Conservation (phyloP, 2,888 invertebrate species). For the Pristionchus japonicus region DNA sequence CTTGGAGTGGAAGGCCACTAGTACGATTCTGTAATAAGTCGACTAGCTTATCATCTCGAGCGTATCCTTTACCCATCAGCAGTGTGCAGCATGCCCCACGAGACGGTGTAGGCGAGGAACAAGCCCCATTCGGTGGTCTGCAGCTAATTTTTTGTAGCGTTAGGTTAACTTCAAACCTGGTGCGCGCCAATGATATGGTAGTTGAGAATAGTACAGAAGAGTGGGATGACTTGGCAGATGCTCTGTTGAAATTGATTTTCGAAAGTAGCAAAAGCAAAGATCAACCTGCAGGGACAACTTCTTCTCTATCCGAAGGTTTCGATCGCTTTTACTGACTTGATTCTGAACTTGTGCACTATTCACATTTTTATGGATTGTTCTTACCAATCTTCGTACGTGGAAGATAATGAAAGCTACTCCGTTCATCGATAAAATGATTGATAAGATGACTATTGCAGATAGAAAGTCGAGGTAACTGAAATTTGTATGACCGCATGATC, state of each 20-base stretch:
- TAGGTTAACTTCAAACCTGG: no score
- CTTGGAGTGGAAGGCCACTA: background rate
- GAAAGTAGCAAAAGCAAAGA: background rate
- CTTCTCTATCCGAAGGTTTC: background rate
- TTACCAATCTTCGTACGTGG: background rate
- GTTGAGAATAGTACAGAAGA: background rate
- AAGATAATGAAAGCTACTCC: background rate
- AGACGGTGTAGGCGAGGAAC: background rate
- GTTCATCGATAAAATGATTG: background rate
- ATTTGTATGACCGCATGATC: no score
- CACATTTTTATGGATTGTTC: background rate
- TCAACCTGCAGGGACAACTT: background rate
- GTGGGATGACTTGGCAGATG: background rate
- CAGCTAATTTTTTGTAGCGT: background rate
- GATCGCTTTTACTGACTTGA: background rate
- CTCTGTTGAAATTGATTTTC: background rate
- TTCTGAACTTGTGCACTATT: background rate
- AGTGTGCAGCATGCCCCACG: no score
- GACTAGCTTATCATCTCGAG: background rate
- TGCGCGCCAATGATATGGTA: background rate
- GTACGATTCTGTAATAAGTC: background rate
- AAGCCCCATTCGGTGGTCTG: constrained; percentile 2
- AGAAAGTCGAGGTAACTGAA: background rate
- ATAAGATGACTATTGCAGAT: background rate
- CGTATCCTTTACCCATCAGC: no score